Evolutionary conservation across 2,113 vertebrate species (phyloP).

Genomic region (Oreochromis tanganicae): DNA sequence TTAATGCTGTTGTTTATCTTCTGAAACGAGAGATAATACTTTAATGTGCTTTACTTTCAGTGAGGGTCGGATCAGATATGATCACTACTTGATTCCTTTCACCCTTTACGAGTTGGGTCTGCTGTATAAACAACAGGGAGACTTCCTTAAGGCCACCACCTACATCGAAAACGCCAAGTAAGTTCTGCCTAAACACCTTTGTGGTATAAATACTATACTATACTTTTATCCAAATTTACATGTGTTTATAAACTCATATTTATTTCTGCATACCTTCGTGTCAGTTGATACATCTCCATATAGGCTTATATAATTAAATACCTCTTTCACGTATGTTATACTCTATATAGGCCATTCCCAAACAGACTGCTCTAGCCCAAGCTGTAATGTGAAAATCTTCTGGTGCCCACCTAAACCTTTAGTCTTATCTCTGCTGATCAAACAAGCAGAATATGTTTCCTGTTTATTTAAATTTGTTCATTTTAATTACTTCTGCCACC

Average conservation of each 20-base stretch:
- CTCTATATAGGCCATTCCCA: not conserved
- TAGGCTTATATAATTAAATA: no score
- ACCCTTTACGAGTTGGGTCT: constrained; percentile 88
- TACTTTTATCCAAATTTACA: not conserved
- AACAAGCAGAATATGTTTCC: not conserved
- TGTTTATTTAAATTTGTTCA: not conserved
- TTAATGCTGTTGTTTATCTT: not conserved
- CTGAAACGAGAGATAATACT: not conserved
- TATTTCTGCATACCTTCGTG: no score
- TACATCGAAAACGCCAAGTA: constrained; percentile 90
- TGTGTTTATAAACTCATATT: not conserved
- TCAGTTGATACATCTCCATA: no score
- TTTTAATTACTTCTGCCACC: not conserved
- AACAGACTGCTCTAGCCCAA: not conserved
- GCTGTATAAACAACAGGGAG: constrained; percentile 85
- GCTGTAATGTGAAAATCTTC: not conserved
- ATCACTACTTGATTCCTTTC: constrained; percentile 90
- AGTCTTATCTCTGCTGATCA: not conserved
- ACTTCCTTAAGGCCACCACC: constrained; percentile 79
- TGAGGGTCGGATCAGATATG: constrained; percentile 85
- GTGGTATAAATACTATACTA: not conserved
- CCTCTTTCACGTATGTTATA: not conserved
- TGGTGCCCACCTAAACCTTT: not conserved
- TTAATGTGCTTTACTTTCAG: constrained; percentile 56
- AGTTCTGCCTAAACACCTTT: constrained; percentile 25